Base-by-base conservation (phyloP, 2,113 vertebrate species). In the Odocoileus virginianus region DNA sequence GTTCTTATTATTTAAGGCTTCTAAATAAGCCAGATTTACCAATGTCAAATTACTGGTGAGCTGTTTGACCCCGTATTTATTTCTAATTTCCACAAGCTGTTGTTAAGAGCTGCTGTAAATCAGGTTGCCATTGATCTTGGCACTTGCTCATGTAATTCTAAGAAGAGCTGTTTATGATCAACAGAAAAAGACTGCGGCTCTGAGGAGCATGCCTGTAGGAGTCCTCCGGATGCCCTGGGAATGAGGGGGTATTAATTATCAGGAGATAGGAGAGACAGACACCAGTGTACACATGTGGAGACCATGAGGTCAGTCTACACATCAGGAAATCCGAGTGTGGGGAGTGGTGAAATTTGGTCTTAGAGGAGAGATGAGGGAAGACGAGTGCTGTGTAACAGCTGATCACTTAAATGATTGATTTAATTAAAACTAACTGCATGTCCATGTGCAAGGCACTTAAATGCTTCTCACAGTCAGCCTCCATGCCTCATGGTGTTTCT, bases 61-160 rank as follows among this genome's bases (percentile, higher is more conserved):
- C 97, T 89, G 45, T 97, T 98, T 99, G 98, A 99, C 98, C 98
- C 98, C 93, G 54, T 98, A 97, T 98, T 98, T 98, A 98, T 97
- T 98, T 98, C 97, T 98, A 96, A 98, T 99, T 98, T 98, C 97
- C 98, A 95, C 98, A 97, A 98, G 97, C 98, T 97, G 97, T 97
- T 98, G 96, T 97, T 88, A 97, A 98, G 98, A 98, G 97, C 95
- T 30, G 19, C 88, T 78, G 92, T 98, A 98, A 98, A 98, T 98
- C 98, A 98, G 95, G 92, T 95, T 97, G 97, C 97, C 98, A 98
- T 97, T 98, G 98, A 98, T 98, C 97, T 98, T 5, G 84, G 94
- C 96, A 98, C 93, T 79, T 15, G 64, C 57, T 67, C 82, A 78
- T 60, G 40, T 98, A 95, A 25, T 97, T 58, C 94, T 40, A 89